Evolutionary conservation across 2,888 invertebrate species (phyloP), one percentile per base, ranked within the genome.

Genomic region (Chalcosyrphus nemorum): DNA sequence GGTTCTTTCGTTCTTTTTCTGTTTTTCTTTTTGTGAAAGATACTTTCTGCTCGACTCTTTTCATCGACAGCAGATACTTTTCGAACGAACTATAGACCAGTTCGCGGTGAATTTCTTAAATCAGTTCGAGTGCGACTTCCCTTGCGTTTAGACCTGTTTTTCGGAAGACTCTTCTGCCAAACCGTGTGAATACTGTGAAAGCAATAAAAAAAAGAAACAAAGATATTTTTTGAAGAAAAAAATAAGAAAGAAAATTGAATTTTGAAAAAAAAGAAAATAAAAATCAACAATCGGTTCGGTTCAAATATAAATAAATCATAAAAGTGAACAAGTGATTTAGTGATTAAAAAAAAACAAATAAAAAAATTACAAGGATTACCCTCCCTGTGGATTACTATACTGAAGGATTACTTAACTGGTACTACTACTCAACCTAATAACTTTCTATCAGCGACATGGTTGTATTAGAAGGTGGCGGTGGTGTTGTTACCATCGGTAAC

Each of bases 381-480:
- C n/a, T 61, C 27, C 35, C 72, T 68, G 66, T 81, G 74, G 74
- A 74, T 81, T 80, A 80, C 24, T 24, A 56, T 78, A 19, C 32
- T 52, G 47, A 82, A 63, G 82, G 82, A 82, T 82, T 78, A 82
- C 27, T 29, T 72, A 63, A 47, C 65, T 61, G 45, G 52, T 77
- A 77, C 68, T 66, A 70, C 59, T 29, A 59, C 57, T 76, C 19
- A 45, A 41, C 41, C 54, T 38, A 52, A 82, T 50, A 54, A 81
- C 72, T 81, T 57, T 81, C 70, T 76, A 54, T 77, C 66, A 72
- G 61, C 65, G 54, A 87, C 78, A 97, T 97, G 97, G 97, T 97
- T 93, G 97, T 97, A 92, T 94, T 97, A 92, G 97, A 97, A 94
- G 95, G 96, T 93, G 95, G 96, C 93, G 95, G 95, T 93, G 95